Conservation (phyloP, 2,113 vertebrate species). For the Microcebus murinus region DNA sequence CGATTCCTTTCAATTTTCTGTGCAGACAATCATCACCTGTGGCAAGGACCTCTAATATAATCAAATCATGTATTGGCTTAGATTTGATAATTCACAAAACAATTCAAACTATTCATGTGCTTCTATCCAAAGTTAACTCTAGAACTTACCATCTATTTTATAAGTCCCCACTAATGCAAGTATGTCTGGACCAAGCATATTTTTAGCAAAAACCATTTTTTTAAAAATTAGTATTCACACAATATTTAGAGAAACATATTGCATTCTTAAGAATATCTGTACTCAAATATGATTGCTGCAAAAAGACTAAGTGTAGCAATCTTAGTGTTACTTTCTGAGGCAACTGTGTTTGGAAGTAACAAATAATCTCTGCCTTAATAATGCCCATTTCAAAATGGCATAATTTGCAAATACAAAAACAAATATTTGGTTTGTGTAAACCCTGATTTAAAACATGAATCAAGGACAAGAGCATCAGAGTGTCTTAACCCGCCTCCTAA, state of each 20-base stretch:
- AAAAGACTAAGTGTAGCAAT: slow-evolving; percentile 55
- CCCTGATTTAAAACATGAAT: slow-evolving; percentile 37
- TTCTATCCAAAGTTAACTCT: background rate
- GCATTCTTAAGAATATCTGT: slow-evolving; percentile 47
- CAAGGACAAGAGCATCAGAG: background rate
- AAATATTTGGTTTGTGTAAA: slow-evolving; percentile 53
- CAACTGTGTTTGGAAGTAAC: slow-evolving; percentile 49
- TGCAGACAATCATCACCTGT: background rate
- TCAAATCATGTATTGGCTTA: background rate
- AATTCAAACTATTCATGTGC: background rate
- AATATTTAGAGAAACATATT: slow-evolving; percentile 65
- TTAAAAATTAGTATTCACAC: slow-evolving; percentile 36
- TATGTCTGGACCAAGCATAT: background rate
- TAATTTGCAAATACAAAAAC: slow-evolving; percentile 41
- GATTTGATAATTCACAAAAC: background rate
- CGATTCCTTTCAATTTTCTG: background rate
- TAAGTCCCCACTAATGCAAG: background rate
- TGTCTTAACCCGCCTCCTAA: background rate
- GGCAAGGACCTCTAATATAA: background rate
- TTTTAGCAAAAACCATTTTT: slow-evolving; percentile 15
- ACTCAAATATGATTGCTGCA: slow-evolving; percentile 47
- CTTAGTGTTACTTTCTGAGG: slow-evolving; percentile 40
- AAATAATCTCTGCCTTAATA: slow-evolving; percentile 52
- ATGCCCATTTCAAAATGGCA: slow-evolving; percentile 51
- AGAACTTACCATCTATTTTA: background rate